These are phyloP conservation scores for Drymodes brunneopygia DNA, from an alignment of 2,113 vertebrate genomes.

Conservation along the genomic window DNA sequence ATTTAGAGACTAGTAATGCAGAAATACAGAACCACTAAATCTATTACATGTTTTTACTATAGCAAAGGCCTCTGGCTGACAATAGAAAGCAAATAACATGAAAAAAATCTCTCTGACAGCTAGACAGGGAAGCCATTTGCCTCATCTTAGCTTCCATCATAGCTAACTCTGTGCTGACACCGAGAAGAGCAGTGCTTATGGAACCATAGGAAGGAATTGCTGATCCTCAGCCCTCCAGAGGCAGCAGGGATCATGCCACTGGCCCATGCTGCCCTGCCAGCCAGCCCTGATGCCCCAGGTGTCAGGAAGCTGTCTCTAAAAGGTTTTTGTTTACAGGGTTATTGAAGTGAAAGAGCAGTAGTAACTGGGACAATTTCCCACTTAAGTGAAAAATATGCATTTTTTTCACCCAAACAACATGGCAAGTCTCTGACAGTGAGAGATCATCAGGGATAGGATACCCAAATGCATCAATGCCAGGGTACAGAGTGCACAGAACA, in stretches of 20 bases:
- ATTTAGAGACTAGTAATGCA: conserved; percentile 12
- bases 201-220: neutral
- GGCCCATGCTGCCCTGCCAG: neutral
- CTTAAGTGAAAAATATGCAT: neutral
- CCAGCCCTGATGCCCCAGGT: neutral
- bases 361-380: neutral
- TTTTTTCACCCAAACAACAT: neutral
- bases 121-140: neutral
- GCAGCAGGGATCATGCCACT: neutral
- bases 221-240: neutral
- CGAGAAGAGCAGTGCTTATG: neutral
- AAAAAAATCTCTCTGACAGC: conserved; percentile 13
- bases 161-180: neutral
- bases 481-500: neutral
- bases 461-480: neutral
- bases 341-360: neutral
- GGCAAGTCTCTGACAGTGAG: neutral
- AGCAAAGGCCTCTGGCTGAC: neutral
- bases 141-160: neutral
- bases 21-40: neutral
- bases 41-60: neutral
- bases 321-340: neutral
- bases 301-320: neutral
- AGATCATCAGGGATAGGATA: neutral
- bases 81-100: neutral